Conservation (phyloP, 2,113 vertebrate genomes). For the Delphinapterus leucas region DNA sequence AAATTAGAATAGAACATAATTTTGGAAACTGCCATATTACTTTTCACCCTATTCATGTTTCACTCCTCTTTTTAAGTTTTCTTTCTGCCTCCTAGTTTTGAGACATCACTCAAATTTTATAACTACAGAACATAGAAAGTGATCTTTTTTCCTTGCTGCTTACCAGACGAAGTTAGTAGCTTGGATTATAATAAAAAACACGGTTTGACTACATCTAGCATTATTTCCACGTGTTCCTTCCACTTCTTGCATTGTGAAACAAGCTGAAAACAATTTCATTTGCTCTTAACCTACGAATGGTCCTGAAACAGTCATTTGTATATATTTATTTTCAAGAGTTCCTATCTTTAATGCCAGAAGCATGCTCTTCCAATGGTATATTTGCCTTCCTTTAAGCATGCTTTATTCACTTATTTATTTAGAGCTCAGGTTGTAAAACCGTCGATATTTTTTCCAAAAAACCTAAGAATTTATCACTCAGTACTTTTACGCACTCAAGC, state of each 20-base stretch:
- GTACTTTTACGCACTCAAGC: constrained; percentile 18
- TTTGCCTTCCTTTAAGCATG: neutral
- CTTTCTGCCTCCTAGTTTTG: neutral
- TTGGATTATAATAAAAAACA: neutral
- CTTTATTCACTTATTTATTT: neutral
- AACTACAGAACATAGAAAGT: neutral
- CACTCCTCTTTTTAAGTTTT: neutral
- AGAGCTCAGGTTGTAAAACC: neutral
- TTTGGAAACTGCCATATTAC: neutral
- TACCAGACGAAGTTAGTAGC: neutral
- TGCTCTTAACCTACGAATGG: neutral
- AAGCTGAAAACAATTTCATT: neutral
- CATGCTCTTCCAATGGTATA: neutral
- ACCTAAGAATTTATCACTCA: constrained; percentile 23
- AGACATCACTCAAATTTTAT: neutral
- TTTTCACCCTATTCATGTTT: neutral
- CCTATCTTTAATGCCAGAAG: neutral
- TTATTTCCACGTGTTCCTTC: neutral
- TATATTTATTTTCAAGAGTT: neutral
- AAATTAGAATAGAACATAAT: neutral
- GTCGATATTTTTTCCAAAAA: neutral
- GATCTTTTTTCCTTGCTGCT: neutral
- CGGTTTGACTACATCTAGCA: neutral
- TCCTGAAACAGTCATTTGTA: neutral
- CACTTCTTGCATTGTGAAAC: neutral